A percentile compares a stretch with the other conserved stretches of the same genome.
These are phyloP conservation scores for Phycodurus eques DNA, from an alignment of 2,113 vertebrate genomes.

Conservation along the genomic window DNA sequence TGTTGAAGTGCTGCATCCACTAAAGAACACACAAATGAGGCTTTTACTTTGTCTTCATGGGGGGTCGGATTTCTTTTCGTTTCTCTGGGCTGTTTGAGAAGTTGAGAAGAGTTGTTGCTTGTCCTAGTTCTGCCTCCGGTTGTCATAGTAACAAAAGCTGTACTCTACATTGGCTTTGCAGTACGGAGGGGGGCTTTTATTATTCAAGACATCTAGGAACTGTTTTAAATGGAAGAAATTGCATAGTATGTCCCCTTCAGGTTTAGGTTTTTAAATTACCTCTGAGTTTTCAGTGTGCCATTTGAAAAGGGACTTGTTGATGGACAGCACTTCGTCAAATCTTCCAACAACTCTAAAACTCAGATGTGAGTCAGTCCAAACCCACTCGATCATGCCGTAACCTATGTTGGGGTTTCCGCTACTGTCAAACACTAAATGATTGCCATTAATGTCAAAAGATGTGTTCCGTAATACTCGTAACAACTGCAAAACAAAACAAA, in stretches of 20 bases:
- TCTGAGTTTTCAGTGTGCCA: conserved; percentile 72
- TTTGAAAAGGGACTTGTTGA: conserved; percentile 59
- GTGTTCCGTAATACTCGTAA: conserved; percentile 60
- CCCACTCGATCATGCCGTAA: conserved; percentile 79
- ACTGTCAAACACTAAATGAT: conserved; percentile 68
- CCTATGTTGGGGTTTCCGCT: conserved; percentile 72
- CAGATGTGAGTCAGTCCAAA: conserved; percentile 53
- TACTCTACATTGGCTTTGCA: too few species aligned
- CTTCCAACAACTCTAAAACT: conserved; percentile 63
- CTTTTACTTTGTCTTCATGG: too few species aligned
- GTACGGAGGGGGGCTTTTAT: too few species aligned
- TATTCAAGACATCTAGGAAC: too few species aligned
- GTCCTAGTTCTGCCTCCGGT: too few species aligned
- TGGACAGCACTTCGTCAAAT: conserved; percentile 58
- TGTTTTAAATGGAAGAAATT: background rate
- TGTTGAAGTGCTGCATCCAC: too few species aligned
- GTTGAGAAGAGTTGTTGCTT: too few species aligned
- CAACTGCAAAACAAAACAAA: conserved; percentile 47
- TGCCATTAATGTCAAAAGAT: conserved; percentile 57
- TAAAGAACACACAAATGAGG: background rate
- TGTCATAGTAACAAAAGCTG: too few species aligned
- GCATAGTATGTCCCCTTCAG: background rate
- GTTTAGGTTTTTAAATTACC: conserved; percentile 42
- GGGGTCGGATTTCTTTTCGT: too few species aligned
- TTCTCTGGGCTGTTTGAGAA: too few species aligned